Evolutionary conservation across 2,113 vertebrate genomes (phyloP).

Genomic region (Albula glossodonta): DNA sequence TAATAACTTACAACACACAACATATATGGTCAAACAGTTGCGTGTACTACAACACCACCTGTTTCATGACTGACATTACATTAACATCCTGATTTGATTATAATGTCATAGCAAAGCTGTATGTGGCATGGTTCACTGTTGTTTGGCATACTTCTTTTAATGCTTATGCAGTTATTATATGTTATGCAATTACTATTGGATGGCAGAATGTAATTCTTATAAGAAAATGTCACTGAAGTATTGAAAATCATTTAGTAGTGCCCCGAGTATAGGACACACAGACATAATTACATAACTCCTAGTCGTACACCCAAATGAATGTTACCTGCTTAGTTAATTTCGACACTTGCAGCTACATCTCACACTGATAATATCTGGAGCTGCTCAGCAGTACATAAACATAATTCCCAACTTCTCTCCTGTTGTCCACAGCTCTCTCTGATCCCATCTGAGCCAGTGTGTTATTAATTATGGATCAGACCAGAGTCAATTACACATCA

Average conservation of each 20-base stretch:
- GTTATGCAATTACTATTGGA: not conserved
- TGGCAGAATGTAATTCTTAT: not conserved
- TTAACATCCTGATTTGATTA: too few species aligned
- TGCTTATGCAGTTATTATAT: not conserved
- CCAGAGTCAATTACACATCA: slow-evolving; percentile 29
- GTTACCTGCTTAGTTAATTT: not conserved
- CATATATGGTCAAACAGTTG: not conserved
- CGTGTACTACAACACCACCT: too few species aligned
- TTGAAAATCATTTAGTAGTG: not conserved
- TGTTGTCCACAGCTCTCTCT: not conserved
- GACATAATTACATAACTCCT: not conserved
- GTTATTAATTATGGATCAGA: slow-evolving; percentile 26
- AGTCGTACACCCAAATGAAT: not conserved
- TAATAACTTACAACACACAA: not conserved
- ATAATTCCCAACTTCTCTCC: not conserved
- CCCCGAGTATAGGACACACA: not conserved
- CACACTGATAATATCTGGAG: slow-evolving; percentile 15
- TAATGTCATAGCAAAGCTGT: too few species aligned
- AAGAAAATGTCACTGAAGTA: not conserved
- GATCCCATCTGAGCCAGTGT: slow-evolving; percentile 9
- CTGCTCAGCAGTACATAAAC: not conserved
- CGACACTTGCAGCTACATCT: not conserved
- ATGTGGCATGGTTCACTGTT: too few species aligned
- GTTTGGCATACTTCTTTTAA: not conserved
- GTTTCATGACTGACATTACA: too few species aligned